Percentiles rank a stretch among this genome's conserved stretches.
Conservation (phyloP, 2,888 invertebrate species). For the Caenorhabditis panamensis region DNA sequence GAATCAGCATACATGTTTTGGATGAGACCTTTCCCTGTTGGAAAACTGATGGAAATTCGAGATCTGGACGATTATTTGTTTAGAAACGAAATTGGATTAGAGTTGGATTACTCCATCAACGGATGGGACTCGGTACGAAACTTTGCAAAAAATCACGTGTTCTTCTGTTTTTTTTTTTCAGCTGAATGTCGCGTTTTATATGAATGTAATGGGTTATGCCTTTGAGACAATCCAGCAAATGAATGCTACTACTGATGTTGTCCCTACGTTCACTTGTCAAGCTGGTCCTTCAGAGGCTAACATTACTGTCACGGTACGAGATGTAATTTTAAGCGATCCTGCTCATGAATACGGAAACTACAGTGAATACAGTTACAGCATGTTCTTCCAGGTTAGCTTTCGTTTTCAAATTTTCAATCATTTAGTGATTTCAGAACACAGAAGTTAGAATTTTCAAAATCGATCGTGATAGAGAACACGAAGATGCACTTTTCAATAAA, state of each 20-base stretch:
- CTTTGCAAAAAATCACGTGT: constrained; percentile 15
- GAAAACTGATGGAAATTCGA: constrained; percentile 67
- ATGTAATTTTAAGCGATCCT: constrained; percentile 56
- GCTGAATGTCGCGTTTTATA: constrained; percentile 70
- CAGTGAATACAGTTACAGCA: constrained; percentile 40
- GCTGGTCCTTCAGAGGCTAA: constrained; percentile 50
- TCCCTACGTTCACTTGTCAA: constrained; percentile 57
- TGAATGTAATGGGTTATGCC: constrained; percentile 68
- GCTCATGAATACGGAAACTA: constrained; percentile 67
- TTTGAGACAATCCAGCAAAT: constrained; percentile 53
- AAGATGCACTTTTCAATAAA: constrained; percentile 76
- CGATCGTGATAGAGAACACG: constrained; percentile 68
- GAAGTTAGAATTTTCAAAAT: constrained; percentile 73
- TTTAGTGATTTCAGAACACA: constrained; percentile 65
- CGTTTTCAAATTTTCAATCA: too few species aligned
- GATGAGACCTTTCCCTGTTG: constrained; percentile 71
- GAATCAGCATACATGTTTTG: constrained; percentile 71
- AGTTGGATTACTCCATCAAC: constrained; percentile 71
- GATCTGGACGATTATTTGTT: constrained; percentile 73
- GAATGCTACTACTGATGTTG: constrained; percentile 53
- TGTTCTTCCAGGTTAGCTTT: constrained; percentile 56
- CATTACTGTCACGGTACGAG: constrained; percentile 55
- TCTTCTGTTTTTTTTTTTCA: constrained; percentile 4
- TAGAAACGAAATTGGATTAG: constrained; percentile 74
- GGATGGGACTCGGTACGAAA: constrained; percentile 72